These are phyloP conservation scores for Drosophila arawakana DNA, from an alignment of 1,140 invertebrate genomes.

Conservation along the genomic window DNA sequence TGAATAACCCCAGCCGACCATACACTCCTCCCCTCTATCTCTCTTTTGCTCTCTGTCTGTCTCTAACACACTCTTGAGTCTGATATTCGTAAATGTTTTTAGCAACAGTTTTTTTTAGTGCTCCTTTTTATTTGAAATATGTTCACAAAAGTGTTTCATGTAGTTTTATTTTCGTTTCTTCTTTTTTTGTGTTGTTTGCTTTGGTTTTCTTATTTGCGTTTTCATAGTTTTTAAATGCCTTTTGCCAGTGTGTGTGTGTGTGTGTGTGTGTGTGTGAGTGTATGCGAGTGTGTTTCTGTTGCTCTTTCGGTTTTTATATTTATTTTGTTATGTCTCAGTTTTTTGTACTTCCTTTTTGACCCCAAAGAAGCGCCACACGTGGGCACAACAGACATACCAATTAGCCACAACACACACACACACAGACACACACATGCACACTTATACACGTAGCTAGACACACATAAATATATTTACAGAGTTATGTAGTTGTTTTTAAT, in stretches of 20 bases:
- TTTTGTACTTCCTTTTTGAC: constrained; percentile 19
- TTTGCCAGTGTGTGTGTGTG: constrained; percentile 24
- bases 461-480: constrained; percentile 8
- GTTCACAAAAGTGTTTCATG: constrained; percentile 27
- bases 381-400: constrained; percentile 26
- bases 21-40: no score
- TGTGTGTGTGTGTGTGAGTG: constrained; percentile 1
- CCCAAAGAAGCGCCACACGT: constrained; percentile 8
- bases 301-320: background rate
- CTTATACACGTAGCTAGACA: background rate
- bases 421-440: constrained; percentile 22
- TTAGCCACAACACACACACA: constrained; percentile 43
- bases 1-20: background rate
- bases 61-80: constrained; percentile 10
- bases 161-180: constrained; percentile 16
- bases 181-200: background rate
- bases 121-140: constrained; percentile 15
- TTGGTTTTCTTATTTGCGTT: constrained; percentile 13
- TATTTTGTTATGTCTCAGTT: constrained; percentile 3
- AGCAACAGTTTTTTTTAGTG: constrained; percentile 27
- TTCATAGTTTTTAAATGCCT: constrained; percentile 20
- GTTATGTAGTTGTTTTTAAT: constrained; percentile 18
- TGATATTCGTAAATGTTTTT: constrained; percentile 37
- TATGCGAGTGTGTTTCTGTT: constrained; percentile 2
- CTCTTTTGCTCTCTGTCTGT: background rate